phyloP scores from a whole-genome alignment of 2,888 invertebrate genomes.

The Hypolimnas misippus region DNA sequence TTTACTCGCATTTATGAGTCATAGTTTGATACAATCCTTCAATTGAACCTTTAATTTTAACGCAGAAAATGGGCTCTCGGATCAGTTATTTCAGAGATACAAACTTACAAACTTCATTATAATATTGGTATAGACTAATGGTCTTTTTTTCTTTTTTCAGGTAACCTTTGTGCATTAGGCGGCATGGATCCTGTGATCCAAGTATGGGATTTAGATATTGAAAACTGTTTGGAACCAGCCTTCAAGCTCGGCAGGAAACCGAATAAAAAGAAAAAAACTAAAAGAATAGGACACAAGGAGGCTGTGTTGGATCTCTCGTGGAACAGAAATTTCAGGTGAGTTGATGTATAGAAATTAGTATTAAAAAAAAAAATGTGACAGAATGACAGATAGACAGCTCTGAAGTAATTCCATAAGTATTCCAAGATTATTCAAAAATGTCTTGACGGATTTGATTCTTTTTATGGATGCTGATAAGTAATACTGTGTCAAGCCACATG shows the following conservation, averaged over 20 bases:
- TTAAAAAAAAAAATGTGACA: background rate
- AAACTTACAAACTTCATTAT: background rate
- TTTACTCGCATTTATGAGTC: no score
- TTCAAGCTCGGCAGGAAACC: slow-evolving; percentile 90
- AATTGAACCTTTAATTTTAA: no score
- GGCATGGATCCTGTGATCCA: slow-evolving; percentile 96
- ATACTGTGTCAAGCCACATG: no score
- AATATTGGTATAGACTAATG: background rate
- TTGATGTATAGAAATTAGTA: slow-evolving; percentile 25
- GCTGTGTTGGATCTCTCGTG: slow-evolving; percentile 96
- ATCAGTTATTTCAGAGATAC: no score
- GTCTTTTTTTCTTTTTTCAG: slow-evolving; percentile 56
- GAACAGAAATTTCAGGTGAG: slow-evolving; percentile 90
- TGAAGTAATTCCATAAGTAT: no score
- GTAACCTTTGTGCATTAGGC: slow-evolving; percentile 96
- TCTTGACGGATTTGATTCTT: no score
- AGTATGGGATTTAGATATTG: slow-evolving; percentile 98
- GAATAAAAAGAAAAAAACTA: slow-evolving; percentile 88
- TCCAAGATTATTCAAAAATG: no score
- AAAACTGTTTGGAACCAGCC: slow-evolving; percentile 95
- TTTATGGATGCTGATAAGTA: no score
- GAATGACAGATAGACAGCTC: background rate
- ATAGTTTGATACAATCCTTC: no score
- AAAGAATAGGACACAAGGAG: slow-evolving; percentile 91
- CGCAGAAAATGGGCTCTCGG: no score